Base-by-base conservation (phyloP, 1,140 invertebrate species). In the Aphelenchoides fujianensis region DNA sequence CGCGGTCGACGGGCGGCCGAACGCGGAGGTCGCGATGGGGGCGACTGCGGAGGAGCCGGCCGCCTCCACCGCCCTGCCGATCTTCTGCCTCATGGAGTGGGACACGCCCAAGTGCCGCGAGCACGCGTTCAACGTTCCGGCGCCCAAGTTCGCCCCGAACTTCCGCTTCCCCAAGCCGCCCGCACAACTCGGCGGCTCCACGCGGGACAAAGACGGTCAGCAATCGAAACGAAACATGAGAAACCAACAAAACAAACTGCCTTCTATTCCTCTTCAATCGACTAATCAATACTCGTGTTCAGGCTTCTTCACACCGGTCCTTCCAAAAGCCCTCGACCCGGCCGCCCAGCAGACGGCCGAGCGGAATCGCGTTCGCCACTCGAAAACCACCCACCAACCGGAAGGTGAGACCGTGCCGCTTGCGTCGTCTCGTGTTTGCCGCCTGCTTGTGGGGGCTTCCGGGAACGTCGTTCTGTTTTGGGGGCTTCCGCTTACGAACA, bases 61-160 rank as follows among this genome's bases (percentile, higher is more conserved):
- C n/a, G 31, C 35, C 31, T 19, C 66, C 54, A 68, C 66, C 66
- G 70, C 63, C 1, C 7, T 73, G 12, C 72, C 72, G n/a, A 72
- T 73, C 36, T 9, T 73, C 19, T 73, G 72, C 32, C 71, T 73
- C n/a, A 64, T 73, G 7, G 72, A 73, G n/a, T 73, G 72, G 72
- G 34, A 68, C 27, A 52, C 72, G 28, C 70, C 72, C 19, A 73
- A 74, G 23, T 73, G 72, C 35, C 7, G 32, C 34, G 69, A 72
- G 32, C 67, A 72, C 53, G 67, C 37, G 2, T 54, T 72, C 2
- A 12, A 32, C 23, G 67, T 72, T 12, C 70, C 70, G 34, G 48
- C 70, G 2, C 70, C 70, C 7, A 69, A 69, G 71, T 69, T 69
- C 61, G 67, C 67, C 23, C 67, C 67, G 5, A 69, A 69, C 64